Percentiles rank a stretch among this genome's conserved stretches.
These are phyloP conservation scores for Neomorphus geoffroyi DNA, from an alignment of 2,797 vertebrate genomes.

Conservation along the genomic window DNA sequence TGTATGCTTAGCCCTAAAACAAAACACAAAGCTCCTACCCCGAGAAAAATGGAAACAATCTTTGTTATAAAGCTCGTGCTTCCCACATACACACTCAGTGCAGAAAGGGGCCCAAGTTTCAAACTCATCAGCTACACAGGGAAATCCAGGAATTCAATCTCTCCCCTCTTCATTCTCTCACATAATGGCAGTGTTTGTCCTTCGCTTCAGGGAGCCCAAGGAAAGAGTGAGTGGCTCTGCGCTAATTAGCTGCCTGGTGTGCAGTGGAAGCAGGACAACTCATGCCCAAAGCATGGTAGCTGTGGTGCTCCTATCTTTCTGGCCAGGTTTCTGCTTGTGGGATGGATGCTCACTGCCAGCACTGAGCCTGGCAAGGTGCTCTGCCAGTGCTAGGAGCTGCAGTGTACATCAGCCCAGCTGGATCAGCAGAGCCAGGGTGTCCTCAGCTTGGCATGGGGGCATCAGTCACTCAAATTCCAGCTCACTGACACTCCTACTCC, in stretches of 20 bases:
- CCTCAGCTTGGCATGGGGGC: not conserved
- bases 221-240: not conserved
- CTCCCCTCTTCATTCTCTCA: slow-evolving; percentile 29
- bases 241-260: slow-evolving; percentile 19
- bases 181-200: slow-evolving; percentile 33
- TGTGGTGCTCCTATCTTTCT: not conserved
- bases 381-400: not conserved
- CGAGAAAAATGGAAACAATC: not conserved
- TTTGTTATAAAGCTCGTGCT: not conserved
- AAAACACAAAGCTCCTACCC: not conserved
- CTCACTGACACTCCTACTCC: not conserved
- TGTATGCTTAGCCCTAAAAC: not conserved
- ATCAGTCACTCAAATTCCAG: not conserved
- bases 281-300: not conserved
- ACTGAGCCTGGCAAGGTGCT: rapidly evolving
- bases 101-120: slow-evolving; percentile 1
- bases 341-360: rapidly evolving
- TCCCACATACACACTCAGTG: not conserved
- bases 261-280: not conserved
- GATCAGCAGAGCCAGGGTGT: rapidly evolving
- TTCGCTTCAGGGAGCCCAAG: not conserved
- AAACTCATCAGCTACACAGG: not conserved
- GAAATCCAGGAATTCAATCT: slow-evolving; percentile 53
- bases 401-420: rapidly evolving
- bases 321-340: rapidly evolving